Evolutionary conservation across 1,140 invertebrate genomes (phyloP).

Genomic region (Drosophila arizonae): DNA sequence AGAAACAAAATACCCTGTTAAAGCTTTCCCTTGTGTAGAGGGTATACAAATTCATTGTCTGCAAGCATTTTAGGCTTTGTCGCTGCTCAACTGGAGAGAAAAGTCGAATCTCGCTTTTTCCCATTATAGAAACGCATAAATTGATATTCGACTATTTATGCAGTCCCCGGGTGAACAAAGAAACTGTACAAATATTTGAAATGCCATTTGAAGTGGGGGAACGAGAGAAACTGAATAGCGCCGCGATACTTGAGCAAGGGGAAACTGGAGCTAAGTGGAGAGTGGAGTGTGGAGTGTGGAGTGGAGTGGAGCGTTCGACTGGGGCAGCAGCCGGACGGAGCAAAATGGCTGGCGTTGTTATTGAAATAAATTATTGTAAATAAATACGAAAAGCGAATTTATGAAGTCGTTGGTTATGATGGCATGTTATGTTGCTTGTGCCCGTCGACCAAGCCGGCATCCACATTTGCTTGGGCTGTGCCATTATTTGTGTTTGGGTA

Average conservation of each 20-base stretch:
- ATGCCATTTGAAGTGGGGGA: not conserved
- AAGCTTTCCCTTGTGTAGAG: not conserved
- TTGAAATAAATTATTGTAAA: slow-evolving; percentile 82
- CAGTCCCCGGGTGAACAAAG: slow-evolving; percentile 38
- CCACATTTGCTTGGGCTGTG: slow-evolving; percentile 17
- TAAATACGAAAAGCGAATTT: slow-evolving; percentile 79
- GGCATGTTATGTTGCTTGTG: slow-evolving; percentile 53
- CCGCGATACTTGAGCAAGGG: not conserved
- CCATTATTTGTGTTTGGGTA: slow-evolving; percentile 75
- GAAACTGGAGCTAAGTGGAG: slow-evolving; percentile 3
- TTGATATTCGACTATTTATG: slow-evolving; percentile 73
- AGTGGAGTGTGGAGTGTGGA: not conserved
- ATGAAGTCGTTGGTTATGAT: slow-evolving; percentile 70
- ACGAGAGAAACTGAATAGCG: slow-evolving; percentile 7
- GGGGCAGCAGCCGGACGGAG: slow-evolving; percentile 18
- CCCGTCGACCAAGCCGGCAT: no score
- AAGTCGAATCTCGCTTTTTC: slow-evolving; percentile 36
- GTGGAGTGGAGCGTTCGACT: slow-evolving; percentile 12
- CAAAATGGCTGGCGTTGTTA: slow-evolving; percentile 69
- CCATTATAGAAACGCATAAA: slow-evolving; percentile 61
- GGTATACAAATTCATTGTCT: slow-evolving; percentile 13
- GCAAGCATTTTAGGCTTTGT: slow-evolving; percentile 61
- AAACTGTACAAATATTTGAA: slow-evolving; percentile 26
- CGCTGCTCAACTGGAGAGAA: slow-evolving; percentile 25
- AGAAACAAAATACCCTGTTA: not conserved